These are phyloP conservation scores for Yponomeuta cagnagella DNA, from an alignment of 2,888 invertebrate genomes.

Conservation along the genomic window DNA sequence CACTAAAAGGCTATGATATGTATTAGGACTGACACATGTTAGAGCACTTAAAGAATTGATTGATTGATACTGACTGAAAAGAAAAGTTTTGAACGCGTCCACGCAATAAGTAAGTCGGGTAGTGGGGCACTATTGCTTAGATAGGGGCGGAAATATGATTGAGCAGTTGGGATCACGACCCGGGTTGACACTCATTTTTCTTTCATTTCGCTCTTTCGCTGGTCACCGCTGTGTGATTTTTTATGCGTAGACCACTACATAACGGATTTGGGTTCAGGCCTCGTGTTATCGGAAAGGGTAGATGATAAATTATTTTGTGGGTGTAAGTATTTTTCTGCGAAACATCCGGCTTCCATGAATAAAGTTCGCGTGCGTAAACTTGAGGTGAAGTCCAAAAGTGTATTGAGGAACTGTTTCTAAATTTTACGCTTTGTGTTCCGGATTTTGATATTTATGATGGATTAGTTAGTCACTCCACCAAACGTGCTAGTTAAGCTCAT, in stretches of 20 bases:
- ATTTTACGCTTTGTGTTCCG: no score
- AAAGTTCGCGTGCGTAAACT: no score
- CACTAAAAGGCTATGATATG: no score
- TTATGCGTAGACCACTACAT: background rate
- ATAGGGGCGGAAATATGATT: conserved; percentile 1
- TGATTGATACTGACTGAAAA: background rate
- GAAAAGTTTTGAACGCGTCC: background rate
- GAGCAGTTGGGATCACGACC: background rate
- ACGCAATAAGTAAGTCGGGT: background rate
- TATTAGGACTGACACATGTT: no score
- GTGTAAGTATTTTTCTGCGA: no score
- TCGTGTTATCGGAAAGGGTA: background rate
- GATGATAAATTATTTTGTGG: background rate
- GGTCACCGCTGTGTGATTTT: background rate
- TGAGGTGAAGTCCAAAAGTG: no score
- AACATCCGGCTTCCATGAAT: no score
- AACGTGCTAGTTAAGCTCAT: no score
- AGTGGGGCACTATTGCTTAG: background rate
- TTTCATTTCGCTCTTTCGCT: background rate
- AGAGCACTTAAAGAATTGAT: no score
- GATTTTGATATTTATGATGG: no score
- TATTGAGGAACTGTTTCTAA: no score
- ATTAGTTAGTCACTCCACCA: no score
- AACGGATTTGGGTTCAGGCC: background rate
- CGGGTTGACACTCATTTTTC: background rate